Conservation (phyloP, 92 coral and sea anemone species). For the Actinostola sp. region DNA sequence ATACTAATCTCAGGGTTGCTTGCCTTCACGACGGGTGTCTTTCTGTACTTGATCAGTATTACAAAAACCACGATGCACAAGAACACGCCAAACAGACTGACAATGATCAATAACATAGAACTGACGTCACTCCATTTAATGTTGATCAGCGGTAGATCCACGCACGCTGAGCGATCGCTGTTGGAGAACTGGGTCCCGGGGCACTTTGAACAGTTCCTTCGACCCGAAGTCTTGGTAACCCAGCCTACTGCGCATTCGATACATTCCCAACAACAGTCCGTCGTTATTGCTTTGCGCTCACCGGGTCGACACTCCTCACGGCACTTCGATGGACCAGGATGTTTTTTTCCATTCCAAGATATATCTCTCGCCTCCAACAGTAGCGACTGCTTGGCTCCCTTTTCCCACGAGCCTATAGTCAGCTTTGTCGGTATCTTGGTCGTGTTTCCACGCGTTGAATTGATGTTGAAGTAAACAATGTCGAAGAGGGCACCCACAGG, state of each 20-base stretch:
- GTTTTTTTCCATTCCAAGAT: conserved; percentile 46
- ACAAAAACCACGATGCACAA: conserved; percentile 41
- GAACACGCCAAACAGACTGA: conserved; percentile 48
- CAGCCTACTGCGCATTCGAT: conserved; percentile 52
- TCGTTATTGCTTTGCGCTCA: conserved; percentile 42
- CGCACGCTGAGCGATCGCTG: conserved; percentile 51
- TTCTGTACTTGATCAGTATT: conserved; percentile 46
- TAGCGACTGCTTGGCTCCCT: conserved; percentile 29
- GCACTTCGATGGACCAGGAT: conserved; percentile 59
- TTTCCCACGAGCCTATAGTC: conserved; percentile 72
- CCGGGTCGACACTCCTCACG: conserved; percentile 67
- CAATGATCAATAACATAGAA: conserved; percentile 35
- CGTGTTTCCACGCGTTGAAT: conserved; percentile 10
- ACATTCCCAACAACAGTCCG: conserved; percentile 75
- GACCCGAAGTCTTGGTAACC: conserved; percentile 25
- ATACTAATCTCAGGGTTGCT: conserved; percentile 67
- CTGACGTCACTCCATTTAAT: conserved; percentile 47
- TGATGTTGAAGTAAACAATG: conserved; percentile 30
- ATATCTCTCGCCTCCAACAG: conserved; percentile 18
- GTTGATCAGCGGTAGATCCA: conserved; percentile 50
- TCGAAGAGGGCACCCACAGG: conserved; percentile 32
- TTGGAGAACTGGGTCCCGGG: conserved; percentile 55
- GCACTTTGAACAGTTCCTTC: conserved; percentile 55
- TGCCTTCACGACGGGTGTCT: conserved; percentile 72
- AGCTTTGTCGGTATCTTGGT: conserved; percentile 24